Base-by-base conservation (phyloP, 1,140 invertebrate species). In the Pissodes strobi region DNA sequence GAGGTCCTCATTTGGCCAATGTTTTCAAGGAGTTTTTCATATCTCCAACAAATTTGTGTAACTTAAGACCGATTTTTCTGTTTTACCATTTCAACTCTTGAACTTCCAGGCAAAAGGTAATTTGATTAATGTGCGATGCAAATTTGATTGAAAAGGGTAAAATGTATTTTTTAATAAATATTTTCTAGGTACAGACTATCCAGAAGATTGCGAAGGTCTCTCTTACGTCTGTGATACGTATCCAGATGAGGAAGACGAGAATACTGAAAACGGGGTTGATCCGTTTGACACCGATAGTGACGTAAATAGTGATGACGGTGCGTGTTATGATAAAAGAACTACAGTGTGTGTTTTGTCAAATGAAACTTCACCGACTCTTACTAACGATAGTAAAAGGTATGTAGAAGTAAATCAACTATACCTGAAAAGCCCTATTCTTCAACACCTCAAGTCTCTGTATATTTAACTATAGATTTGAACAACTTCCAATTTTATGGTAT, bases 211-310 rank as follows among this genome's bases (percentile, higher is more conserved):
- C 66, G 83, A 87, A 65, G 77, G 82, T 37, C 79, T 80, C 17
- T 90, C 86, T 2, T 82, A 89, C 9, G 87, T 85, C 43, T 87
- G 88, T 48, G 89, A 90, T 74, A 90, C 89, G 1, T 88, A 91
- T 22, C 79, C 82, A 18, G 85, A 87, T 71, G 85, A 87, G 51
- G 82, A 82, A 38, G 80, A 80, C 45, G 68, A 84, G 53, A 87
- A 87, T 68, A 91, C 90, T 1, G 89, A 91, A 72, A 89, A 90
- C 72, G 90, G 91, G 74, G 86, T 90, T 56, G 89, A 90, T 65
- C 88, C 88, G 63, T 88, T 91, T 73, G 90, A 88, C 38, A 91
- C 89, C 22, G 90, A 91, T 72, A 90, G 88, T 70, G 89, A 90
- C 57, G 85, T 83, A 12, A 74, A 73, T 37, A 70, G 68, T 64